Evolutionary conservation across 2,888 invertebrate genomes (phyloP), one percentile per base, ranked within the genome.

Genomic region (Tenthredo amoena): DNA sequence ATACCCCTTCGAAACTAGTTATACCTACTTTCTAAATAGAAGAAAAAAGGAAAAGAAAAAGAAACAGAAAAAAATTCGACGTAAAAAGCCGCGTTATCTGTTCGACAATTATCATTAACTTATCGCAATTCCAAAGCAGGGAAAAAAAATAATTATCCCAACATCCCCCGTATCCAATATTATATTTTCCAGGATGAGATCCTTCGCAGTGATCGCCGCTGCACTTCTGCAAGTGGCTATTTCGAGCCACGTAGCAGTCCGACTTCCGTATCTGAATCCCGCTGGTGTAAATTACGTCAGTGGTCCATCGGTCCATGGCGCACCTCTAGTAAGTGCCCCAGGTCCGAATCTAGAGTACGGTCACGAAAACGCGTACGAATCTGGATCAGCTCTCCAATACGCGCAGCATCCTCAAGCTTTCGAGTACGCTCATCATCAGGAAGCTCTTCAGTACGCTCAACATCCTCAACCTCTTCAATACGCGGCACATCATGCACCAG

Each of bases 211-310:
- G 83, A 85, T 92, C 37, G 91, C 90, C 37, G 91, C 90, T 84
- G 91, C 91, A 1, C 77, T 93, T 88, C 90, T 93, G 88, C 92
- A 92, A 77, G 87, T 91, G 15, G 90, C 90, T 15, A 86, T 90
- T 10, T 88, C 91, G 85, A 91, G 93, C 40, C 91, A 91, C 84
- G 92, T 92, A 76, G 88, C 92, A 31, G 92, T 94, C n/a, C 90
- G 92, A 72, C 92, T 94, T 91, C 94, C 94, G n/a, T 94, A 93
- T 88, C 89, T 93, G 55, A 95, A 94, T 92, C 95, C 95, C 7
- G 95, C 95, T 5, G 95, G 94, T 87, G 94, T 95, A 12, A 95
- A 94, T 31, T 95, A 95, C 89, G 90, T 95, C 31, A 90, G 90
- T 86, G 91, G 90, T 79, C 90, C 87, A 68, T 89, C 89, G 37